Evolutionary conservation across 2,888 invertebrate species (phyloP).

Genomic region (Anorthoa munda): DNA sequence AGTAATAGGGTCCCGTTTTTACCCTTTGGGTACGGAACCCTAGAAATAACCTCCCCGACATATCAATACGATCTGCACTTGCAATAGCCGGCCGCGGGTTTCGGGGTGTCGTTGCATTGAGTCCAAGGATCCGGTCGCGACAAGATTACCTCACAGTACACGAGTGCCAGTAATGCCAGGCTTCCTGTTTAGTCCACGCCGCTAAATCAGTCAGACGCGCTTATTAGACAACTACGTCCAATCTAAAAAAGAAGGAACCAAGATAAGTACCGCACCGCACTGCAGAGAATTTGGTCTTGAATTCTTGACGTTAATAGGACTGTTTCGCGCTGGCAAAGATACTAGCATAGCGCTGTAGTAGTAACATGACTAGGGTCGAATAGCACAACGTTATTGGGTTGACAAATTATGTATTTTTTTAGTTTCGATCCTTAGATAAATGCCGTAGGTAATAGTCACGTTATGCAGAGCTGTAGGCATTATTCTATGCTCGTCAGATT

Average conservation of each 20-base stretch:
- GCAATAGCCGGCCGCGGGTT: neutral
- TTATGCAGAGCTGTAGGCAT: too few relatives aligned
- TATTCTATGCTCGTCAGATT: too few relatives aligned
- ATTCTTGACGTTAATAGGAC: conserved; percentile 3
- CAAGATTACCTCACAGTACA: conserved; percentile 49
- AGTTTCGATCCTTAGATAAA: too few relatives aligned
- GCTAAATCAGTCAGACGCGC: conserved; percentile 61
- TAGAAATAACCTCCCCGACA: neutral
- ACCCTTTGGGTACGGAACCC: too few relatives aligned
- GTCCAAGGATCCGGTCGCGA: conserved; percentile 30
- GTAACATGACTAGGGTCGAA: neutral
- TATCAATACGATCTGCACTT: conserved; percentile 14
- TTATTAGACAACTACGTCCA: conserved; percentile 60
- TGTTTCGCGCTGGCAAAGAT: neutral
- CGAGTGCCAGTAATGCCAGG: conserved; percentile 53
- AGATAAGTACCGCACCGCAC: conserved; percentile 12
- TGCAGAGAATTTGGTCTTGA: conserved; percentile 15
- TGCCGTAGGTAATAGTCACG: too few relatives aligned
- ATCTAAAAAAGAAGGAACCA: conserved; percentile 40
- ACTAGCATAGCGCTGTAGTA: too few relatives aligned
- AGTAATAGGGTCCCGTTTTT: too few relatives aligned
- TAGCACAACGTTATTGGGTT: neutral
- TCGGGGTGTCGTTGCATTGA: conserved; percentile 49
- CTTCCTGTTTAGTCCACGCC: conserved; percentile 61
- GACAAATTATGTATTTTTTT: neutral